These are phyloP conservation scores for Tetheella fluctuosa DNA, from an alignment of 2,888 invertebrate genomes.

Conservation along the genomic window DNA sequence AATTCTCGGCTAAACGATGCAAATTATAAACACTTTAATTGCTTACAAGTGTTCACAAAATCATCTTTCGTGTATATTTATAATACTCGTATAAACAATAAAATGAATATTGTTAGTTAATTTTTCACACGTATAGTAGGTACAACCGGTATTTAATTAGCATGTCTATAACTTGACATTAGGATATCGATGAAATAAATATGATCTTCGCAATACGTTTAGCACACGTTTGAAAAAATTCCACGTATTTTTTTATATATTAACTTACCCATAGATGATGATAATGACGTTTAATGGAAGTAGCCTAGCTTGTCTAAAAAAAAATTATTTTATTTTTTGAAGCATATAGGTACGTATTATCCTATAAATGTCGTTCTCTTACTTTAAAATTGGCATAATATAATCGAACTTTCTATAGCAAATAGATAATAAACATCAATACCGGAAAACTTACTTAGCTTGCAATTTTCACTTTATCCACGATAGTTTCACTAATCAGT, in stretches of 20 bases:
- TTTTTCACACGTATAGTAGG: neutral
- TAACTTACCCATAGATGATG: neutral
- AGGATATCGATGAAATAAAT: constrained; percentile 4
- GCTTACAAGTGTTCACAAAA: neutral
- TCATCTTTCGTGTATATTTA: neutral
- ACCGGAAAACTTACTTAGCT: neutral
- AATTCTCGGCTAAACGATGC: neutral
- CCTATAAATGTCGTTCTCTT: too few relatives aligned
- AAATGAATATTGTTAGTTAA: neutral
- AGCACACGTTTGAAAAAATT: neutral
- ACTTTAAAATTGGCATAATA: neutral
- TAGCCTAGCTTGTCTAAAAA: too few relatives aligned
- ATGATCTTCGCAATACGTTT: neutral
- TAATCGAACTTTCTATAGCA: neutral
- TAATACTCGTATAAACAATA: neutral
- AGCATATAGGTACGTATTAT: too few relatives aligned
- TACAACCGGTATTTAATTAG: constrained; percentile 4
- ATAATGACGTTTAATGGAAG: neutral
- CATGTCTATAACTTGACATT: neutral
- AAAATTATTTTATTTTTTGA: too few relatives aligned
- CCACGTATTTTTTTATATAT: neutral
- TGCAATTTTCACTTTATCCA: neutral
- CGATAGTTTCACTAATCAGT: neutral
- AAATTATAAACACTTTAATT: neutral
- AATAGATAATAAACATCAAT: constrained; percentile 1